Base-by-base conservation (phyloP, 2,113 vertebrate species). In the Nymphicus hollandicus region DNA sequence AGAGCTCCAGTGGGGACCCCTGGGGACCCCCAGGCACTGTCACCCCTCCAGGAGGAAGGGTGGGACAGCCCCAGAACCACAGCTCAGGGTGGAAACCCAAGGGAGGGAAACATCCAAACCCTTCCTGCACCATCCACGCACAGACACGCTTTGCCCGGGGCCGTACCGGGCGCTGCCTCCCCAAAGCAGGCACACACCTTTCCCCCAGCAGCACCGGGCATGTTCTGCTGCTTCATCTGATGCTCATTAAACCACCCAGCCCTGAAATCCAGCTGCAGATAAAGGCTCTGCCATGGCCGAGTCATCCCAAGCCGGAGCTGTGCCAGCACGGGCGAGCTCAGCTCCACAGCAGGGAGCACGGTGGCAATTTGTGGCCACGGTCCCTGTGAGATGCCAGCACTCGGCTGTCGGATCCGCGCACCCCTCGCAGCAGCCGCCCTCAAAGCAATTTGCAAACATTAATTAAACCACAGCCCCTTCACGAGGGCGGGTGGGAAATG, bases 21-120 rank as follows among this genome's bases (percentile, higher is more conserved):
- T 15, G 1, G 0, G 13, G 10, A 65, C 4, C 4, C 6, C 4
- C 4, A 11, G 60, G 41, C 31, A 12, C 33, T 1, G 16, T 4
- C 8, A 33, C 22, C n/a, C 17, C 25, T 37, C 6, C 71, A 18
- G 39, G 0, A 3, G 49, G 60, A 7, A 13, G 22, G 35, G 31
- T 16, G 68, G 33, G 19, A 73, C 13, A 43, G 25, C 41, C 90
- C 29, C 53, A 50, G 33, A 13, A 37, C 29, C 2, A 7, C 6
- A 15, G 70, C 66, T 74, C 71, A 31, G 50, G 65, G 41, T 27
- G 68, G 53, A 46, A 77, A 66, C 20, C 5, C 61, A 9, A 49
- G 5, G 19, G 22, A 44, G 11, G 78, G 91, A 15, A 78, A 33
- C 56, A 33, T 9, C 89, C 89, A 27, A 43, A 53, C 39, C 56